A percentile compares a stretch with the other conserved stretches of the same genome.
These are phyloP conservation scores for Alcedo quadribrachys DNA, from an alignment of 2,797 vertebrate species.

Conservation along the genomic window DNA sequence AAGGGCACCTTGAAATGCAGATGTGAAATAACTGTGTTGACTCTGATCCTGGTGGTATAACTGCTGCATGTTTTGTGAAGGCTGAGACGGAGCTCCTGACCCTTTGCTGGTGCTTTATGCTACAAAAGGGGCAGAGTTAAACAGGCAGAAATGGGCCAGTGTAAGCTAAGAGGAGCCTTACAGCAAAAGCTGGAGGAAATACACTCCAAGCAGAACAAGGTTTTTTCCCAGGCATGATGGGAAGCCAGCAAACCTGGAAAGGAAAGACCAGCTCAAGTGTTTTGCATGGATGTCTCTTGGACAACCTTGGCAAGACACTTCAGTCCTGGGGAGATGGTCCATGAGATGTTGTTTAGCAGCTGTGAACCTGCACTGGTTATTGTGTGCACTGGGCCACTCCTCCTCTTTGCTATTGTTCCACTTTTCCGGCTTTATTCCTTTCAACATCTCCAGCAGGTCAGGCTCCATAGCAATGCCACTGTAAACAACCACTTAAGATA, in stretches of 20 bases:
- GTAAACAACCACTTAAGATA: conserved; percentile 48
- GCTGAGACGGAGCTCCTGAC: not conserved
- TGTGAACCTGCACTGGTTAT: conserved; percentile 34
- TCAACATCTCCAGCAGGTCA: conserved; percentile 29
- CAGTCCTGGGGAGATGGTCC: not conserved
- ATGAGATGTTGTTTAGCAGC: not conserved
- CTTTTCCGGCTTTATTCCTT: conserved; percentile 61
- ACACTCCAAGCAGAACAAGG: not conserved
- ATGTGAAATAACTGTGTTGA: not conserved
- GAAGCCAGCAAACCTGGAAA: not conserved
- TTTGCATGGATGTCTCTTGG: conserved; percentile 2
- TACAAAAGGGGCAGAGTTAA: not conserved
- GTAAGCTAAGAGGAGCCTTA: not conserved
- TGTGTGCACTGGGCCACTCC: conserved; percentile 22
- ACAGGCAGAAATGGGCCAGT: not conserved
- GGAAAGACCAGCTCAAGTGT: not conserved
- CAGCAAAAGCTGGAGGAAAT: not conserved
- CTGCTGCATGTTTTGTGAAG: not conserved
- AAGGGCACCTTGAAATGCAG: not conserved
- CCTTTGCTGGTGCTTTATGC: not conserved
- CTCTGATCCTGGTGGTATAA: not conserved
- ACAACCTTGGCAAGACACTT: not conserved
- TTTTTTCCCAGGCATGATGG: accelerated
- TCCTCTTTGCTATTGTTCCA: conserved; percentile 53
- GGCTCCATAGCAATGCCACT: not conserved